phyloP scores from a whole-genome alignment of 1,140 invertebrate genomes.

The Meloidogyne hapla region DNA sequence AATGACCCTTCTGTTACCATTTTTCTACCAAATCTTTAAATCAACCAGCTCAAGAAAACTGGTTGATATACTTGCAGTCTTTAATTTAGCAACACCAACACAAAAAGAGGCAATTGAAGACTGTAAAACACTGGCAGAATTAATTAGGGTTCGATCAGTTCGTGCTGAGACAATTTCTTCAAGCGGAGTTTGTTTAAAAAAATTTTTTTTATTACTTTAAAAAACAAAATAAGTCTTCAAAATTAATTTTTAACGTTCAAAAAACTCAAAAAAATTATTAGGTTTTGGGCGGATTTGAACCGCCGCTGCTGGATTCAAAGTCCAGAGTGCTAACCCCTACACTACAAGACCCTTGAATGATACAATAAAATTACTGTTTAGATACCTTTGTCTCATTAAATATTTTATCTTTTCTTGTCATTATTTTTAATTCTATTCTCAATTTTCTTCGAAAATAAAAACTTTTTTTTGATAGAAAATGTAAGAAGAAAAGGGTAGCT shows the following conservation, averaged over 20 bases:
- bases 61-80: conserved; percentile 82
- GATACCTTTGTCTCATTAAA: not conserved
- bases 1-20: too few relatives aligned
- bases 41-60: conserved; percentile 79
- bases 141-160: conserved; percentile 81
- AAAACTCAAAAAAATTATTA: conserved; percentile 11
- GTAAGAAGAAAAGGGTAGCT: not conserved
- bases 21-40: too few relatives aligned
- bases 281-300: conserved; percentile 33
- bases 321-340: conserved; percentile 33
- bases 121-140: conserved; percentile 78
- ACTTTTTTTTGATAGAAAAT: too few relatives aligned
- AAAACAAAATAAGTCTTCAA: not conserved
- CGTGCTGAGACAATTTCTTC: conserved; percentile 79
- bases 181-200: conserved; percentile 8
- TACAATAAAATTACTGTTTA: not conserved
- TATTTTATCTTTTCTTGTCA: not conserved
- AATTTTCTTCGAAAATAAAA: too few relatives aligned
- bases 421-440: not conserved
- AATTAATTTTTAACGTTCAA: not conserved
- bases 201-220: not conserved
- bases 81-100: conserved; percentile 83
- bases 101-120: conserved; percentile 79
- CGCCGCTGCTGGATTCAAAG: conserved; percentile 33
- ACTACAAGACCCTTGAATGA: conserved; percentile 15